Base-by-base conservation (phyloP, 2,888 invertebrate species). In the Melikaiella ostensackeni region DNA sequence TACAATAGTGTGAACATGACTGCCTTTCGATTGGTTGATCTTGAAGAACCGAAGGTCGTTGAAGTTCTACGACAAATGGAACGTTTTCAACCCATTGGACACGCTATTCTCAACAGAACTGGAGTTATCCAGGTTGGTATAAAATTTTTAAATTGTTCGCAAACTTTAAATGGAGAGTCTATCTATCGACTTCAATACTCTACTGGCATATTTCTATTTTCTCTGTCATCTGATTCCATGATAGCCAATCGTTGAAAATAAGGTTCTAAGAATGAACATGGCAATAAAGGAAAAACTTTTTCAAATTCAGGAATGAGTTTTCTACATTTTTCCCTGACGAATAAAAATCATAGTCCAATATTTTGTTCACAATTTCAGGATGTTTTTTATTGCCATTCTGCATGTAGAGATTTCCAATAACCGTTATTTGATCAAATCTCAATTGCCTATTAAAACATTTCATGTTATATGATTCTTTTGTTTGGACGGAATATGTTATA, bases 1-100 rank as follows among this genome's bases (percentile, higher is more conserved):
- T 98, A 98, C 92, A 98, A 98, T 89, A 95, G 96, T 63, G 98
- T 98, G 59, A 98, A 98, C 92, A 97, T 98, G 93, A 98, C 98
- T n/a, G 97, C 98, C 0, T 98, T 97, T 93, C 94, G 98, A 63
- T 92, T 98, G 82, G 97, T 97, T 2, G 97, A 97, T 89, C 94
- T 96, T 5, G 95, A 95, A 76, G 95, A 96, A 38, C 94, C 95
- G 50, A 94, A 94, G 85, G 96, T 96, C 75, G 94, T 94, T 80
- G 96, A 96, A 81, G 94, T 95, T 4, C 93, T 97, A 50, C 95
- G 95, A 79, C 95, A 97, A 87, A 97, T 98, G 97, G 96, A 96
- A 92, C 95, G 95, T 89, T 96, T 97, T 90, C 97, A 97, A 86
- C 96, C 97, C 0, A 95, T 96, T 79, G 97, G 97, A 2, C 95